Percentiles rank a stretch among this genome's conserved stretches.
Evolutionary conservation across 2,113 vertebrate species (phyloP).

Genomic region (Apodemus sylvaticus): DNA sequence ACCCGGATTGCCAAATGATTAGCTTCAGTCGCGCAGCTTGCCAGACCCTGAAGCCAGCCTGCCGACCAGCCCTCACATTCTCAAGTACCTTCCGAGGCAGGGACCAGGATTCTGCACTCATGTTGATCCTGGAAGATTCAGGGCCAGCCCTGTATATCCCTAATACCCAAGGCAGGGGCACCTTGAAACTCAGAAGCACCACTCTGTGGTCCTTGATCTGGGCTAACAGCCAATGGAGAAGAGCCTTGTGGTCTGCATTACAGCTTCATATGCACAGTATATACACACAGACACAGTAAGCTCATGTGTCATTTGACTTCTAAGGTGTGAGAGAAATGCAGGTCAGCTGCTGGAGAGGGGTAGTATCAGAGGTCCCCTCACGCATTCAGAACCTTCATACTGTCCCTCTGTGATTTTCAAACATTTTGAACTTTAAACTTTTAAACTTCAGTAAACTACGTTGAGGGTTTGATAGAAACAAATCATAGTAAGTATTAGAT

Average conservation of each 20-base stretch:
- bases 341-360: not conserved
- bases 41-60: not conserved
- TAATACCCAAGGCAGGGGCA: not conserved
- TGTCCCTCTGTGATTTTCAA: conserved; percentile 51
- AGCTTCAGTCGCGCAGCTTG: not conserved
- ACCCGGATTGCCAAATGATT: not conserved
- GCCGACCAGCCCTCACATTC: not conserved
- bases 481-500: conserved; percentile 23
- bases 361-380: not conserved
- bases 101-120: not conserved
- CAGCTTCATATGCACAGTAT: not conserved
- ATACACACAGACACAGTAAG: not conserved
- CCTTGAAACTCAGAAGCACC: not conserved
- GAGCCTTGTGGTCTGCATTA: not conserved
- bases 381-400: not conserved
- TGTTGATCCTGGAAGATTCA: not conserved
- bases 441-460: conserved; percentile 60
- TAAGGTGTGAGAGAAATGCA: conserved; percentile 56
- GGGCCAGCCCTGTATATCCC: not conserved
- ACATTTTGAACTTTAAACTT: conserved; percentile 71
- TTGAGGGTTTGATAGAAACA: conserved; percentile 63
- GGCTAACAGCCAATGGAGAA: conserved; percentile 15
- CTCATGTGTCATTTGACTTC: conserved; percentile 21
- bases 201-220: not conserved
- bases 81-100: not conserved